These are phyloP conservation scores for Monodelphis domestica DNA, from an alignment of 2,797 vertebrate species.

Conservation along the genomic window DNA sequence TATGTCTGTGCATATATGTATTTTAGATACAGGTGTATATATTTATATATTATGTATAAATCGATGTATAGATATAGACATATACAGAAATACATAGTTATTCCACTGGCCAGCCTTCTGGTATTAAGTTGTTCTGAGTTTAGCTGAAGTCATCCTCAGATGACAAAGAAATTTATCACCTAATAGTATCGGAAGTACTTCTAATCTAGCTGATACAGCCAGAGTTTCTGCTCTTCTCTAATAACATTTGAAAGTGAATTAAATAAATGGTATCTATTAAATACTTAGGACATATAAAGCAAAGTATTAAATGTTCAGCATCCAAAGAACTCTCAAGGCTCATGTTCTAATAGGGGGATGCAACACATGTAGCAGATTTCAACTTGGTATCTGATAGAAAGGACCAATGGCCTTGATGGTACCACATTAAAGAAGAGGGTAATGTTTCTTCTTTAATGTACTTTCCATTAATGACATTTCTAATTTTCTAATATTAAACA, in stretches of 20 bases:
- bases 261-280: background rate
- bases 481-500: background rate
- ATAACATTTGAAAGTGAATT: background rate
- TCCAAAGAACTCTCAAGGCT: background rate
- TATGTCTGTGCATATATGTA: background rate
- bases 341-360: background rate
- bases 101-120: background rate
- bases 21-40: background rate
- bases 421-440: background rate
- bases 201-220: background rate
- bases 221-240: background rate
- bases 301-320: background rate
- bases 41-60: background rate
- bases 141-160: background rate
- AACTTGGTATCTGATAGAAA: background rate
- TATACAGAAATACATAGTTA: background rate
- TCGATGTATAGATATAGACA: background rate
- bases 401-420: background rate
- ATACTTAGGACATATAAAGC: background rate
- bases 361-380: background rate
- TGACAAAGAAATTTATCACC: background rate
- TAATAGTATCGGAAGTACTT: background rate
- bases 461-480: background rate
- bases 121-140: background rate
- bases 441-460: background rate